Evolutionary conservation across 2,888 invertebrate species (phyloP), one percentile per base, ranked within the genome.

Genomic region (Nomada flava): DNA sequence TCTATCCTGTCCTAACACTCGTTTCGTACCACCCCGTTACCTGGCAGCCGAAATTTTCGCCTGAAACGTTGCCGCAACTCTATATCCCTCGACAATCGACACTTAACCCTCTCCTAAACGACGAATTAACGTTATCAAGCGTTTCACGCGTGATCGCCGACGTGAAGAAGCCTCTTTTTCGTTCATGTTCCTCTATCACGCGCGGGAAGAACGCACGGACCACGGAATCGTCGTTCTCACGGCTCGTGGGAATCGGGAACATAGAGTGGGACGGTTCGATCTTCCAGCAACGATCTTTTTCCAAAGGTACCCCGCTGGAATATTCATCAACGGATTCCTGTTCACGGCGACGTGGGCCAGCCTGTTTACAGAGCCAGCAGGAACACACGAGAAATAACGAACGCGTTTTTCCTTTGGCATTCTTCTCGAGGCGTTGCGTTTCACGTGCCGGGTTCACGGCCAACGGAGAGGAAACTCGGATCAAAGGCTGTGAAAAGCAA

Each of bases 211-310:
- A 81, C 79, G 72, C 71, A 75, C 63, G 44, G 72, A 80, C 82
- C 84, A 84, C 82, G 79, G 84, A 86, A 84, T 80, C 76, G 72
- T 79, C 79, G 77, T 85, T 86, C 83, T 86, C 86, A 81, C 86
- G 86, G 71, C 79, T 63, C 86, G 86, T 86, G 86, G 85, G 86
- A 86, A 86, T 79, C 68, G 52, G 42, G 57, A 23, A 70, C 74
- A 73, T 64, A 59, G 76, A 74, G 59, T 73, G 59, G 69, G 72
- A 76, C 53, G 71, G 23, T 50, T 57, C 67, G 68, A 83, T 83
- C 78, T 50, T 72, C 72, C 82, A 60, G 59, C 76, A 29, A 60
- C 72, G 81, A 74, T 73, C 76, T 82, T 81, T 82, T 79, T 84
- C 76, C 64, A 74, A 76, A 73, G 67, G 67, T 74, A 84, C 77